Base-by-base conservation (phyloP, 2,888 invertebrate genomes). In the Cheilosia grossa region DNA sequence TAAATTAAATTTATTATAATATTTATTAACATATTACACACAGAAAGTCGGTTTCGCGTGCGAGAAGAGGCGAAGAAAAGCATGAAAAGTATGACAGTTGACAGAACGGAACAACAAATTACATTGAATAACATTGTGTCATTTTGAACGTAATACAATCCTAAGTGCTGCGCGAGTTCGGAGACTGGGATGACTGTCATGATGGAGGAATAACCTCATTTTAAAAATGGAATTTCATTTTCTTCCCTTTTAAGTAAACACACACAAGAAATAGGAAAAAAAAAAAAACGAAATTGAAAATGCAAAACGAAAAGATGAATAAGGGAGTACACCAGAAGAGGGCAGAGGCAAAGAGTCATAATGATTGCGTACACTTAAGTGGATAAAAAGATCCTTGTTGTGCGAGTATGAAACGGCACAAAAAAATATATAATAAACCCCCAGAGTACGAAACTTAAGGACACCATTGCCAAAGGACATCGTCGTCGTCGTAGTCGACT, bases 291-390 rank as follows among this genome's bases (percentile, higher is more conserved):
- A 49, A 40, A 47, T 30, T 37, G 24, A 37, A 64, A 69, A 69
- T 70, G 44, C 51, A 70, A 53, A 59, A 58, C 40, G 59, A 72
- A 51, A 66, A 61, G 66, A 78, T 78, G 72, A 82, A 82, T 78
- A 72, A 66, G 44, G 42, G 30, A n/a, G 19, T 17, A 59, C 58
- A 58, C 72, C 72, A 51, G 54, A 54, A 67, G 67, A 80, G 67
- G 56, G 42, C 63, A 69, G 47, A 79, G 58, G 69, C 69, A 75
- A 75, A 42, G 66, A 61, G 81, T 72, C 85, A 81, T 81, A 81
- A 85, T 77, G 83, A 77, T 85, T 85, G 81, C 85, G 81, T 77
- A 85, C 66, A 85, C 85, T 85, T 77, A 77, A 85, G 85, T 85
- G 81, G 85, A 81, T 85, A 85, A 77, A 85, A 81, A 85, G 81